Evolutionary conservation across 2,113 vertebrate genomes (phyloP).

Genomic region (Seriola dumerili): DNA sequence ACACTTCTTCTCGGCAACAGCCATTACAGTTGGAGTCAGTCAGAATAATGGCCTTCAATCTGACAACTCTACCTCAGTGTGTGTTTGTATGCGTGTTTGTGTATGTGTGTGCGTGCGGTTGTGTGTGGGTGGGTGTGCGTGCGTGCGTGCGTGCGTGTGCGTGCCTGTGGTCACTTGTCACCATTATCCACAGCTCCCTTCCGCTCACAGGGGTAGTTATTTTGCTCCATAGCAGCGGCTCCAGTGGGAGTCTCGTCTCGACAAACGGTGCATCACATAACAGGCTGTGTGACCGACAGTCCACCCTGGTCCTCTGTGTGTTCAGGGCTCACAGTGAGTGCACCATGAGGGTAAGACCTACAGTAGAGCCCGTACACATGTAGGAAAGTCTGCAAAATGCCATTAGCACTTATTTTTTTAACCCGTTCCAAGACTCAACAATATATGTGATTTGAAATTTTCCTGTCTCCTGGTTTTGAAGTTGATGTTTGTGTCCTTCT

Average conservation of each 20-base stretch:
- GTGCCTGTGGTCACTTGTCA: constrained; percentile 24
- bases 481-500: too few relatives aligned
- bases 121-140: background rate
- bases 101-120: constrained; percentile 1
- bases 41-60: constrained; percentile 63
- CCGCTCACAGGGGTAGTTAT: constrained; percentile 50
- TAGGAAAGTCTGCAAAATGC: background rate
- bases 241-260: constrained; percentile 35
- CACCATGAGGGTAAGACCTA: background rate
- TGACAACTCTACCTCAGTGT: constrained; percentile 35
- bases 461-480: too few relatives aligned
- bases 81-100: constrained; percentile 29
- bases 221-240: constrained; percentile 48
- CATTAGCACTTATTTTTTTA: too few relatives aligned
- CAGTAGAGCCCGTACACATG: background rate
- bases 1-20: constrained; percentile 43
- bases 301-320: constrained; percentile 1
- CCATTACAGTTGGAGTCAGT: constrained; percentile 52
- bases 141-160: constrained; percentile 19
- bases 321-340: background rate
- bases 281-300: constrained; percentile 36
- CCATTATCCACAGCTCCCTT: constrained; percentile 53
- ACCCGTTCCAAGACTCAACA: too few relatives aligned
- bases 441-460: too few relatives aligned
- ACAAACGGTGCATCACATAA: constrained; percentile 56